These are phyloP conservation scores for Stegophylla sp. DNA, from an alignment of 2,888 invertebrate species.

Conservation along the genomic window DNA sequence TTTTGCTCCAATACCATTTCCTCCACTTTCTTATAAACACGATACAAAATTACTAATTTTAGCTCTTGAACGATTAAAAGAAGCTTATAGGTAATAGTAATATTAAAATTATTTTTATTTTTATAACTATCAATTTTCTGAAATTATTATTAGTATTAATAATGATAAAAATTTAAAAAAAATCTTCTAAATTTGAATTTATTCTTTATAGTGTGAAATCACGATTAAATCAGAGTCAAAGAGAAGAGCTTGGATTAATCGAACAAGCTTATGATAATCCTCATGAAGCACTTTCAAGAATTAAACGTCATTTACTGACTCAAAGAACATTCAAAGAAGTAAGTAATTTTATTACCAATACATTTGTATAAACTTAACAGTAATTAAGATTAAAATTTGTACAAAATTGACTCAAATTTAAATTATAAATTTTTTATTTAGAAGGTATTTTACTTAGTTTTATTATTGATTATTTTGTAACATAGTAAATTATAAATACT, in stretches of 20 bases:
- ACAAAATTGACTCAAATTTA: too few relatives aligned
- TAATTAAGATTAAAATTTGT: too few relatives aligned
- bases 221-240: constrained; percentile 95
- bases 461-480: too few relatives aligned
- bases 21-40: constrained; percentile 98
- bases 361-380: too few relatives aligned
- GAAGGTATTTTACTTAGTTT: too few relatives aligned
- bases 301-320: constrained; percentile 97
- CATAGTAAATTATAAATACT: too few relatives aligned
- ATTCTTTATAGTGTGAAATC: constrained; percentile 82
- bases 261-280: constrained; percentile 99
- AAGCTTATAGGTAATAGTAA: constrained; percentile 79
- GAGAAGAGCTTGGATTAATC: constrained; percentile 97
- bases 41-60: constrained; percentile 98
- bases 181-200: neutral
- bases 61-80: constrained; percentile 93
- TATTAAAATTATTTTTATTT: constrained; percentile 32
- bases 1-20: constrained; percentile 99
- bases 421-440: too few relatives aligned
- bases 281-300: constrained; percentile 97
- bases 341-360: constrained; percentile 60
- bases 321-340: constrained; percentile 98
- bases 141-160: neutral
- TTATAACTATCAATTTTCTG: neutral
- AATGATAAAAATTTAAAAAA: neutral